Conservation (phyloP, 2,113 vertebrate genomes). For the Amphilophus citrinellus region DNA sequence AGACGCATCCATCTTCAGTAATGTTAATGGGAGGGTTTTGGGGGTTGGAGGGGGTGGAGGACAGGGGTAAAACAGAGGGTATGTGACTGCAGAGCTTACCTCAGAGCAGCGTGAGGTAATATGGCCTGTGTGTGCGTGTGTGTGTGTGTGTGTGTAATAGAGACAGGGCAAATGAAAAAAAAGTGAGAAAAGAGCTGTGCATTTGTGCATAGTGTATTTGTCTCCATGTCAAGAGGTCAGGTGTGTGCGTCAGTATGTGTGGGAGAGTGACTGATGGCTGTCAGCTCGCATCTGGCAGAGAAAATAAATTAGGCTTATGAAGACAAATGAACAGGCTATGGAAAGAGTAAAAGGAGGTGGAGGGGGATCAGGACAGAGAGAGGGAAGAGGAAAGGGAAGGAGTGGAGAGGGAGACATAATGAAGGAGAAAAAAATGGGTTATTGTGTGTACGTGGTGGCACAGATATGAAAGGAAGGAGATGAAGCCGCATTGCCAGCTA, state of each 20-base stretch:
- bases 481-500: slow-evolving; percentile 56
- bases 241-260: slow-evolving; percentile 37
- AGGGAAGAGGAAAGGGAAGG: slow-evolving; percentile 3
- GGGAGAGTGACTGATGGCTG: slow-evolving; percentile 96
- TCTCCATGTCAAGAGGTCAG: slow-evolving; percentile 57
- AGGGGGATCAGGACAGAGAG: slow-evolving; percentile 44
- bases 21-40: slow-evolving; percentile 92
- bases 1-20: slow-evolving; percentile 99
- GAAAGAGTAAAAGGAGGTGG: slow-evolving; percentile 62
- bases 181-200: slow-evolving; percentile 32
- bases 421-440: slow-evolving; percentile 47
- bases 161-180: slow-evolving; percentile 52
- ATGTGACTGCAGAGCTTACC: slow-evolving; percentile 91
- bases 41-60: slow-evolving; percentile 82
- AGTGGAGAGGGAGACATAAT: slow-evolving; percentile 40
- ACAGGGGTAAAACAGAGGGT: slow-evolving; percentile 95
- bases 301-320: slow-evolving; percentile 99
- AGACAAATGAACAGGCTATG: slow-evolving; percentile 93
- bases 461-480: slow-evolving; percentile 68
- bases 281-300: slow-evolving; percentile 97
- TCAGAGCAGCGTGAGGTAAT: slow-evolving; percentile 84
- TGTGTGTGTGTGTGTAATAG: slow-evolving; percentile 24
- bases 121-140: slow-evolving; percentile 6
- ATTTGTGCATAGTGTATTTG: slow-evolving; percentile 36
- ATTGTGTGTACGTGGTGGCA: slow-evolving; percentile 65